Conservation (phyloP, 2,888 invertebrate species). For the Nymphalis polychloros region DNA sequence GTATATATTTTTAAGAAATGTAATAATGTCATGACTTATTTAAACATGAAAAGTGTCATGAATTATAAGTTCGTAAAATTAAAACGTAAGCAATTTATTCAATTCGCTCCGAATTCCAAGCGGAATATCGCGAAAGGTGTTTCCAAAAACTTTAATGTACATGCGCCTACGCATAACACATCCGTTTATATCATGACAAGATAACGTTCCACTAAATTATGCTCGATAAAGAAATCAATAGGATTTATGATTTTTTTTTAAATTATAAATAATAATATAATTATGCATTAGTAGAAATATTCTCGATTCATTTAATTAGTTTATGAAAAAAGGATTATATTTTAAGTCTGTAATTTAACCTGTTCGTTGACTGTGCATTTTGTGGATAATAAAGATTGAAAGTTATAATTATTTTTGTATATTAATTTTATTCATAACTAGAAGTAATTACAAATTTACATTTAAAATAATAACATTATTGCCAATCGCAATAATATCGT, state of each 20-base stretch:
- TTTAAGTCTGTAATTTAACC: too few species aligned
- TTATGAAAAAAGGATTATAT: too few species aligned
- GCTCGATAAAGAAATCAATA: not conserved
- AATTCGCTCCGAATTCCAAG: slow-evolving; percentile 1
- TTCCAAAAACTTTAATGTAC: slow-evolving; percentile 6
- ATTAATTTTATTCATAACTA: too few species aligned
- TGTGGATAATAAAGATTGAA: too few species aligned
- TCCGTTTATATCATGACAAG: not conserved
- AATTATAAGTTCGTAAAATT: not conserved
- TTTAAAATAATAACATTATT: not conserved
- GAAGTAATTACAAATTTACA: too few species aligned
- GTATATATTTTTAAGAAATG: too few species aligned
- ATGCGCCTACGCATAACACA: slow-evolving; percentile 6
- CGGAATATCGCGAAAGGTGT: slow-evolving; percentile 2
- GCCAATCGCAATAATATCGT: not conserved
- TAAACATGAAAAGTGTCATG: not conserved
- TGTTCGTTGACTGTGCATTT: too few species aligned
- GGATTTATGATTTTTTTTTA: too few species aligned
- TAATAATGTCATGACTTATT: not conserved
- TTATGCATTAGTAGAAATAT: too few species aligned
- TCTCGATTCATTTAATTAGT: too few species aligned
- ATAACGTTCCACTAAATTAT: not conserved
- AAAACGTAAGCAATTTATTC: slow-evolving; percentile 1
- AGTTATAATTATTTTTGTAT: too few species aligned
- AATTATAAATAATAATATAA: too few species aligned